Percentiles rank a stretch among this genome's conserved stretches.
Evolutionary conservation across 2,113 vertebrate genomes (phyloP).

Genomic region (Nesoenas mayeri): DNA sequence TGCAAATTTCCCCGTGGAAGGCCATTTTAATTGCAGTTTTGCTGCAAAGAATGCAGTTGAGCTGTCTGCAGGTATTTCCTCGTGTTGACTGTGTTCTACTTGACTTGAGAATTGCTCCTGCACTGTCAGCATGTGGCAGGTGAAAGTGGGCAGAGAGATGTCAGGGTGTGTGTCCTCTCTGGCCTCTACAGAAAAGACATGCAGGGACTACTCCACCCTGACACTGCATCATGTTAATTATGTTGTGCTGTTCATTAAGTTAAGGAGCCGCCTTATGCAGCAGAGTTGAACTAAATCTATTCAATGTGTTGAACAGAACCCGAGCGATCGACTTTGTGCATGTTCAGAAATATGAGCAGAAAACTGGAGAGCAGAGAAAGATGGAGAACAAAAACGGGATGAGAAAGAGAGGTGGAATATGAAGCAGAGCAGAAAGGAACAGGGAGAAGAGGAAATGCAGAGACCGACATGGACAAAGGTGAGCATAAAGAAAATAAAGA

Average conservation of each 20-base stretch:
- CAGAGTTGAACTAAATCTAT: background rate
- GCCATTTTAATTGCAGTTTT: background rate
- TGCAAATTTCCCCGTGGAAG: background rate
- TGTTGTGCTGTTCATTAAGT: background rate
- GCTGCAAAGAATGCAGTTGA: background rate
- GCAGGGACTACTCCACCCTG: background rate
- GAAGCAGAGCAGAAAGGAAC: background rate
- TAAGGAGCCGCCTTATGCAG: background rate
- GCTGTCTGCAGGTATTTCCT: background rate
- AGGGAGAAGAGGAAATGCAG: background rate
- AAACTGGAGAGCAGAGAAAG: background rate
- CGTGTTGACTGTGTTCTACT: background rate
- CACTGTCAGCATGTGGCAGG: background rate
- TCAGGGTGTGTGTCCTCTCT: background rate
- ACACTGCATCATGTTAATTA: background rate
- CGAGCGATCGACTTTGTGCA: fast-evolving
- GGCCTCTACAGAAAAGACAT: background rate
- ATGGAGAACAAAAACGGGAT: background rate
- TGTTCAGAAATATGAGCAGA: background rate
- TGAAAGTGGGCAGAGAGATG: background rate
- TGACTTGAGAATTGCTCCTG: background rate
- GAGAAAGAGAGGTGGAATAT: background rate
- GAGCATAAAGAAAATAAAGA: background rate
- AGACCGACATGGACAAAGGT: background rate
- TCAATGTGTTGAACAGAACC: background rate